Conservation (phyloP, 2,888 invertebrate species). For the Suillia variegata region DNA sequence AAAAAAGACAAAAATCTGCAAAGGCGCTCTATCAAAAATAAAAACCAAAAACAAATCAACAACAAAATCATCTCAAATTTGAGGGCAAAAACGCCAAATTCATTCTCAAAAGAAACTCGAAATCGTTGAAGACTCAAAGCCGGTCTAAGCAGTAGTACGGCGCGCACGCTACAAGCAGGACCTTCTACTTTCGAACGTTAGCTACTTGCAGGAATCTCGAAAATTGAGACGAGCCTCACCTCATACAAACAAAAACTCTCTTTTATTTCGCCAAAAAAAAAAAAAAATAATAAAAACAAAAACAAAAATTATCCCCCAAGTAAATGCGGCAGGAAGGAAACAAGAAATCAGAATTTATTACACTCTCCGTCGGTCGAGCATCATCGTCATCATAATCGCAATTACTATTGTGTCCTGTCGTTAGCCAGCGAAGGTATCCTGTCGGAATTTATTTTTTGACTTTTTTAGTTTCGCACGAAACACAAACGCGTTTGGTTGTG, state of each 20-base stretch:
- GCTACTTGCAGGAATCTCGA: background rate
- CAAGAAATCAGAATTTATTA: background rate
- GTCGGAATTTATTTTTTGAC: constrained; percentile 34
- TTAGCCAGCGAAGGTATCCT: constrained; percentile 31
- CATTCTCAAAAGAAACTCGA: constrained; percentile 32
- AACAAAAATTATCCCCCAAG: too few species aligned
- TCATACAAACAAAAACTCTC: too few species aligned
- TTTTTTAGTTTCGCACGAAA: constrained; percentile 59
- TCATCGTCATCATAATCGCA: constrained; percentile 20
- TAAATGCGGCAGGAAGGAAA: background rate
- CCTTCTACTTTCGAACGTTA: background rate
- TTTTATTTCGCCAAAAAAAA: too few species aligned
- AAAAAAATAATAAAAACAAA: too few species aligned
- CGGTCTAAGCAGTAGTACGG: constrained; percentile 13
- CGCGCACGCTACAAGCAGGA: constrained; percentile 7
- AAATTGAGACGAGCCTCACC: background rate
- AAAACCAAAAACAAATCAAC: too few species aligned
- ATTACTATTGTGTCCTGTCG: constrained; percentile 1
- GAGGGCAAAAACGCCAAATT: constrained; percentile 40
- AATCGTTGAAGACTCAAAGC: background rate
- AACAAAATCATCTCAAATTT: constrained; percentile 24
- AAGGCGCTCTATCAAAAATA: background rate
- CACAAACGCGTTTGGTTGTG: constrained; percentile 55
- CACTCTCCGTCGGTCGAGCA: constrained; percentile 28
- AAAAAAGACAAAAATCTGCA: too few species aligned